Conservation (phyloP, 2,797 vertebrate genomes). For the Microcaecilia unicolor region DNA sequence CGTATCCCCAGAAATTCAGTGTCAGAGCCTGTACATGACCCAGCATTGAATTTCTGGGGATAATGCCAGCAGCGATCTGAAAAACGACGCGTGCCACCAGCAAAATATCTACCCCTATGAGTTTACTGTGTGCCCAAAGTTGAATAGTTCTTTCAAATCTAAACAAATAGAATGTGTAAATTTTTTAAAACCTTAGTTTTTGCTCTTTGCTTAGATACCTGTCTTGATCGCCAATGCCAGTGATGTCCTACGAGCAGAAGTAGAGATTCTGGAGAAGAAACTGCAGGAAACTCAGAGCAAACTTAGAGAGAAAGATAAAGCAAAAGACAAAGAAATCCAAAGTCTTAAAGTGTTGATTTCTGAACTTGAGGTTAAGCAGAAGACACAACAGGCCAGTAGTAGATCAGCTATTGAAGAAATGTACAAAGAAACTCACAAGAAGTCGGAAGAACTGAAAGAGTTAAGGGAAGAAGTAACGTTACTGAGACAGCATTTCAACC, state of each 20-base stretch:
- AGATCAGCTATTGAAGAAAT: conserved; percentile 35
- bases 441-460: conserved; percentile 59
- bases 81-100: too few relatives aligned
- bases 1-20: too few relatives aligned
- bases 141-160: too few relatives aligned
- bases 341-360: conserved; percentile 41
- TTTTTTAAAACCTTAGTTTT: too few relatives aligned
- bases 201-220: conserved; percentile 54
- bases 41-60: too few relatives aligned
- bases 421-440: conserved; percentile 53
- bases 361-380: conserved; percentile 46
- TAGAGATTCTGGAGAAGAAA: conserved; percentile 43
- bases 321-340: conserved; percentile 49
- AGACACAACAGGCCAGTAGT: conserved; percentile 45
- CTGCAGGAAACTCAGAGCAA: conserved; percentile 36
- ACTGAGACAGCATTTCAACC: conserved; percentile 48
- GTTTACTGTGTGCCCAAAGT: too few relatives aligned
- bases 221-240: conserved; percentile 49
- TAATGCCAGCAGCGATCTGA: too few relatives aligned
- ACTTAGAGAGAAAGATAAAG: conserved; percentile 45
- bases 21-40: too few relatives aligned
- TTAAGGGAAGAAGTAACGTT: conserved; percentile 48
- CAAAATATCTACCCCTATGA: too few relatives aligned
- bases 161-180: too few relatives aligned
- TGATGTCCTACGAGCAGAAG: conserved; percentile 45